phyloP scores from a whole-genome alignment of 2,888 invertebrate species.

The Oasisia sp. region DNA sequence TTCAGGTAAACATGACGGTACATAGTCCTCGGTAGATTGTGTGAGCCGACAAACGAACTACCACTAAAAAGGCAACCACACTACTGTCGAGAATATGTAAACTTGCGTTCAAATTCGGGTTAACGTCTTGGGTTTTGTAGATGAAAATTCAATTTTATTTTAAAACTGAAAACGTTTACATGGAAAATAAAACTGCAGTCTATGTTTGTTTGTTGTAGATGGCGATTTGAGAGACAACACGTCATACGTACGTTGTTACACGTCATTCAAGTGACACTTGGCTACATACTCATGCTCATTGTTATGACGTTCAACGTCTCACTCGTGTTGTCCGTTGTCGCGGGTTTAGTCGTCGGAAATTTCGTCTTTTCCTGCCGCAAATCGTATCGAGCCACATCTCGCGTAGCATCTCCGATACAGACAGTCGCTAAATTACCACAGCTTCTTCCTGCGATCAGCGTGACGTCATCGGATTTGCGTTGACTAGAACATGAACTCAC shows the following conservation, averaged over 20 bases:
- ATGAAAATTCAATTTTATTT: too few species aligned
- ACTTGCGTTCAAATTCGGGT: too few species aligned
- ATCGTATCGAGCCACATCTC: not conserved
- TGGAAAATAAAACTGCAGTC: not conserved
- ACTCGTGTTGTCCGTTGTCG: conserved; percentile 20
- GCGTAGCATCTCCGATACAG: not conserved
- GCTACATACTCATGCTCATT: conserved; percentile 24
- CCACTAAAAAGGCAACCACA: too few species aligned
- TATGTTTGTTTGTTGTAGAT: not conserved
- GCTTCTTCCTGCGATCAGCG: not conserved
- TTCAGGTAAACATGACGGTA: too few species aligned
- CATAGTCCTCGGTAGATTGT: too few species aligned
- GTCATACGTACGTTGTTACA: not conserved
- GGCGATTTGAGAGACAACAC: not conserved
- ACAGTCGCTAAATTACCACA: not conserved
- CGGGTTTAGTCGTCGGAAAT: conserved; percentile 22
- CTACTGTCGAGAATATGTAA: too few species aligned
- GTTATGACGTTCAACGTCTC: conserved; percentile 28
- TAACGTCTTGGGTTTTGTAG: too few species aligned
- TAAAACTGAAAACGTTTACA: too few species aligned
- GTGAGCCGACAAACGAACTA: too few species aligned
- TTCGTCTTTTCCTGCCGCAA: conserved; percentile 19
- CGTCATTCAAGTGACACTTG: conserved; percentile 21
- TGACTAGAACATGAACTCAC: not conserved
- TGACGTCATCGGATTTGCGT: not conserved